These are phyloP conservation scores for Uropsilus gracilis DNA, from an alignment of 2,113 vertebrate genomes.

Conservation along the genomic window DNA sequence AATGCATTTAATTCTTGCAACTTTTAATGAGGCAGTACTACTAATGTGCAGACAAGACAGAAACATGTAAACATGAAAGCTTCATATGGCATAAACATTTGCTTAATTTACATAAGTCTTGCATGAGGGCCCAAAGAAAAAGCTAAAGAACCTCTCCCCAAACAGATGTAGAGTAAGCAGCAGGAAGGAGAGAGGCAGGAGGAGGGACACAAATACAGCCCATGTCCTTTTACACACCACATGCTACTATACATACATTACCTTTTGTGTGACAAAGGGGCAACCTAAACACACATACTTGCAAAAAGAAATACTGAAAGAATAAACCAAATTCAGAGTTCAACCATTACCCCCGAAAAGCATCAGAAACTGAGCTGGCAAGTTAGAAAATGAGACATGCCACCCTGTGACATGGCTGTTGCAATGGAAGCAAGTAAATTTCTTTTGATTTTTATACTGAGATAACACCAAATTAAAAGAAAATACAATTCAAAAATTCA, in stretches of 20 bases:
- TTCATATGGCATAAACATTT: not conserved
- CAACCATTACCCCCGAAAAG: not conserved
- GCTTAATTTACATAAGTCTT: not conserved
- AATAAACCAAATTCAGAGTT: not conserved
- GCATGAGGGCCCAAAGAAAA: not conserved
- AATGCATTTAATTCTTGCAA: not conserved
- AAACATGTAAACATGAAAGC: not conserved
- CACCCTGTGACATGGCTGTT: not conserved
- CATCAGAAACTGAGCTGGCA: not conserved
- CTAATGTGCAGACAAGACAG: not conserved
- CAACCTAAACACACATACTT: not conserved
- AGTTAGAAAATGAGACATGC: not conserved
- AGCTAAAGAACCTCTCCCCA: not conserved
- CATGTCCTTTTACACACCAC: no score
- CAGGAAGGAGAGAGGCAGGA: not conserved
- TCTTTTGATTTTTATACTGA: not conserved
- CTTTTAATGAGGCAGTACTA: not conserved
- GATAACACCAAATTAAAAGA: not conserved
- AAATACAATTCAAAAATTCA: not conserved
- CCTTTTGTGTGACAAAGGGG: not conserved
- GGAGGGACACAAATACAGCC: not conserved
- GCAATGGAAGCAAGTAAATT: not conserved
- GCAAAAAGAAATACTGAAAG: no score
- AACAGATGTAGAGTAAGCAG: no score
- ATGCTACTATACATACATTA: fast-evolving